Base-by-base conservation (phyloP, 2,797 vertebrate species). In the Synaphobranchus kaupii region DNA sequence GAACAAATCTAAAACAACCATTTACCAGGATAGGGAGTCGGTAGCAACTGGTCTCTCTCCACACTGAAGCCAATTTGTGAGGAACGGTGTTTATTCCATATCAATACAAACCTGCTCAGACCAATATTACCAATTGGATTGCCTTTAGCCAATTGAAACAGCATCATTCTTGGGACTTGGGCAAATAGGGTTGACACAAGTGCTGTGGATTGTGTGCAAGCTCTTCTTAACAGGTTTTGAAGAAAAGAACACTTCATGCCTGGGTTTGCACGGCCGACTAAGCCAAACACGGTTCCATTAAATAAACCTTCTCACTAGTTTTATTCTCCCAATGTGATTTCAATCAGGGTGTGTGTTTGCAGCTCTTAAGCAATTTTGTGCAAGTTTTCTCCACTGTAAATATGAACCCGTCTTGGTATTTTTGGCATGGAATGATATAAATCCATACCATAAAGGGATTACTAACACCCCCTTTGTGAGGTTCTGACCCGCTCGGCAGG, bases 381-480 rank as follows among this genome's bases (percentile, higher is more conserved):
- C 84, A 90, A 90, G 90, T 91, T 92, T 92, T 92, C 90, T 89
- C 90, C 89, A 91, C 90, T 91, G 90, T 90, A 88, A 88, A 90
- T 88, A 91, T 90, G 84, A 90, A 90, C 85, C 84, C 48, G 52
- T 86, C 73, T 47, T 54, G 82, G 78, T 85, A 63, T 89, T 87
- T 63, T 84, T 34, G 47, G 56, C 83, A 54, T 73, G 66, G 56
- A 76, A 84, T 76, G 34, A 84, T 84, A 52, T 73, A 68, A 58
- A 83, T 84, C 73, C 60, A 66, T 39, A 63, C 52, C 66, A n/a
- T 54, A 87, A 84, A 84, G 71, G 82, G 66, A 84, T 84, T 84
- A 84, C 63, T 44, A 52, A 63, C 66, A 9, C 25, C 12, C 68
- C 82, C 34, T 87, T 85, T 87, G 48, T 84, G 89, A 34, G 73